These are phyloP conservation scores for Gadopsis bispinosus DNA, from an alignment of 2,797 vertebrate genomes.

Conservation along the genomic window DNA sequence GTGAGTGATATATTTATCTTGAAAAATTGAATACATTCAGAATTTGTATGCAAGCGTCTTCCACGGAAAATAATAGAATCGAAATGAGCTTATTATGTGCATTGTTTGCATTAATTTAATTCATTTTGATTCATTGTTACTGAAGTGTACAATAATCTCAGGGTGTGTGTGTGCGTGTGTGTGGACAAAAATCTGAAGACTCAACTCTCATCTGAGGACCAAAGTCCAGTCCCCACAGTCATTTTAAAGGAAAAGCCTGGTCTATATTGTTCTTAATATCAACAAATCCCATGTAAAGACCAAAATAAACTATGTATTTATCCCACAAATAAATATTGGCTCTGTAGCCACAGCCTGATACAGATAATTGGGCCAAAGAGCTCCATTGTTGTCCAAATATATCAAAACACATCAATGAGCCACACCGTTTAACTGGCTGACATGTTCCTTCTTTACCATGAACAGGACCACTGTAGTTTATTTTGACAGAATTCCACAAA, in stretches of 20 bases:
- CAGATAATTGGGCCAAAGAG: too few species aligned
- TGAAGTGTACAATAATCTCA: background rate
- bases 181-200: background rate
- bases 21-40: background rate
- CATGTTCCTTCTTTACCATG: background rate
- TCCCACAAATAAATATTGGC: background rate
- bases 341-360: background rate
- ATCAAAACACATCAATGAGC: background rate
- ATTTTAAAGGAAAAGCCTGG: background rate
- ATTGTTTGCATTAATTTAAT: background rate
- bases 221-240: background rate
- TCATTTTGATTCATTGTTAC: background rate
- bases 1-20: background rate
- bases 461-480: background rate
- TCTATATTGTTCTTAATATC: background rate
- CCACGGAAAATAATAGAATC: background rate
- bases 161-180: background rate
- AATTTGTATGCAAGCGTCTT: background rate
- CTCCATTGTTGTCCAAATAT: background rate
- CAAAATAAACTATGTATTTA: background rate
- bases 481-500: conserved; percentile 1
- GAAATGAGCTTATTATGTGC: background rate
- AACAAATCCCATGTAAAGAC: background rate
- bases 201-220: background rate
- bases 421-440: background rate